phyloP scores from a whole-genome alignment of 2,888 invertebrate species.

The Clistopyga incitator region DNA sequence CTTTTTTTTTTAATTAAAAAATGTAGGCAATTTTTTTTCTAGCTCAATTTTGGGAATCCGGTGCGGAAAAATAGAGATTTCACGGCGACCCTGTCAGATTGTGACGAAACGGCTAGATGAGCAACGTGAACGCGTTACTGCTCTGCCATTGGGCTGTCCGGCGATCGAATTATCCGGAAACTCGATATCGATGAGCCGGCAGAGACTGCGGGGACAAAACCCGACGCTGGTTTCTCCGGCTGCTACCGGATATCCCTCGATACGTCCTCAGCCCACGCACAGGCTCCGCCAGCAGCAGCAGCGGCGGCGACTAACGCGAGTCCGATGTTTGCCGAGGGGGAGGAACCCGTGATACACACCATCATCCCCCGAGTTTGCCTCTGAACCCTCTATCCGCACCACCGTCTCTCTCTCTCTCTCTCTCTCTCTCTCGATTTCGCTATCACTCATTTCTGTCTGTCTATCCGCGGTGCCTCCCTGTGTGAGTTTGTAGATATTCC shows the following conservation, averaged over 20 bases:
- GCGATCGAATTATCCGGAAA: constrained; percentile 79
- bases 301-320: constrained; percentile 78
- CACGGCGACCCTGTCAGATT: constrained; percentile 33
- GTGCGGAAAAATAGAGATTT: constrained; percentile 48
- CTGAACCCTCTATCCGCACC: constrained; percentile 56
- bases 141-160: constrained; percentile 33
- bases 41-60: too few relatives aligned
- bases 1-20: not conserved
- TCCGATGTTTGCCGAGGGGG: constrained; percentile 80
- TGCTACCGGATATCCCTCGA: constrained; percentile 78
- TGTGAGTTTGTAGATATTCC: constrained; percentile 27
- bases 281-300: constrained; percentile 14
- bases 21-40: too few relatives aligned
- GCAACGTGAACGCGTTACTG: constrained; percentile 37
- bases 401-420: constrained; percentile 18
- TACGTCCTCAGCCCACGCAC: constrained; percentile 39
- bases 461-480: not conserved
- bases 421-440: constrained; percentile 22
- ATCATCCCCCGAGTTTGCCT: constrained; percentile 58
- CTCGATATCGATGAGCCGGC: constrained; percentile 73
- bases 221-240: constrained; percentile 78
- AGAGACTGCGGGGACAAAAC: constrained; percentile 38
- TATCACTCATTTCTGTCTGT: constrained; percentile 8
- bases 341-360: constrained; percentile 66
- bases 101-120: constrained; percentile 63